These are phyloP conservation scores for Rhimphoctona megacephalus DNA, from an alignment of 2,888 invertebrate genomes.

Conservation along the genomic window DNA sequence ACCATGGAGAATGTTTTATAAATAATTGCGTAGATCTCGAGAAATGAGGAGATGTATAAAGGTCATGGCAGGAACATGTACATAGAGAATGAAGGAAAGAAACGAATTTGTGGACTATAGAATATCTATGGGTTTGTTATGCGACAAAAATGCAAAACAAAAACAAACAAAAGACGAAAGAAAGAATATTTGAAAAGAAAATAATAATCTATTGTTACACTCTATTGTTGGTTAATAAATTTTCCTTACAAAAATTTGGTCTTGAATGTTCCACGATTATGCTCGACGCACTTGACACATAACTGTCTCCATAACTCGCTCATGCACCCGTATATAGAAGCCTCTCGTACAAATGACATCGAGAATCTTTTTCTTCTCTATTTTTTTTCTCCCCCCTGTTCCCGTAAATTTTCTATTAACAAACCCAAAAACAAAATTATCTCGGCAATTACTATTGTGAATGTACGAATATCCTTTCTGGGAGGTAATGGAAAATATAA, in stretches of 20 bases:
- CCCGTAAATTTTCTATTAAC: slow-evolving; percentile 70
- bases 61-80: slow-evolving; percentile 76
- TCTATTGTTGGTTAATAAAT: slow-evolving; percentile 84
- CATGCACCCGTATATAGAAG: slow-evolving; percentile 51
- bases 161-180: slow-evolving; percentile 72
- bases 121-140: slow-evolving; percentile 84
- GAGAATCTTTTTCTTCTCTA: slow-evolving; percentile 36
- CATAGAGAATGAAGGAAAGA: slow-evolving; percentile 74
- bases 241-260: slow-evolving; percentile 83
- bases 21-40: slow-evolving; percentile 77
- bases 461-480: slow-evolving; percentile 35
- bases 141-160: slow-evolving; percentile 75
- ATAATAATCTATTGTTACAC: slow-evolving; percentile 78
- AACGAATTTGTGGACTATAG: slow-evolving; percentile 76
- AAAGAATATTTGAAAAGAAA: slow-evolving; percentile 77
- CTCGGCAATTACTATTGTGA: slow-evolving; percentile 39
- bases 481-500: slow-evolving; percentile 37
- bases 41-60: slow-evolving; percentile 63
- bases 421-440: slow-evolving; percentile 59
- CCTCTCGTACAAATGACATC: slow-evolving; percentile 40
- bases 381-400: slow-evolving; percentile 53
- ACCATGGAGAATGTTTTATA: slow-evolving; percentile 81
- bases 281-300: slow-evolving; percentile 65
- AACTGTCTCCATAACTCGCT: slow-evolving; percentile 55
- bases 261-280: slow-evolving; percentile 80